These are phyloP conservation scores for Tenthredo livida DNA, from an alignment of 2,888 invertebrate genomes.

Conservation along the genomic window DNA sequence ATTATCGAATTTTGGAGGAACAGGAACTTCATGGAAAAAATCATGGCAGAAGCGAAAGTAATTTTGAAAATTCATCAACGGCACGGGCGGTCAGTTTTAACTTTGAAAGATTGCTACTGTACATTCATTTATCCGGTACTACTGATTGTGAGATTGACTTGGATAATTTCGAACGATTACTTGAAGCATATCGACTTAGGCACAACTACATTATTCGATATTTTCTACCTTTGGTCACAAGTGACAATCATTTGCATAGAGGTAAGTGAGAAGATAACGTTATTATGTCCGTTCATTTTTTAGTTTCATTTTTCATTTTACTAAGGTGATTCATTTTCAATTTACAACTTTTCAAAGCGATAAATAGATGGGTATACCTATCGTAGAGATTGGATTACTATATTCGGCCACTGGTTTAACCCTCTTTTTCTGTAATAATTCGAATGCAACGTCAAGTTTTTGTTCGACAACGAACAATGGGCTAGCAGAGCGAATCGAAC, in stretches of 20 bases:
- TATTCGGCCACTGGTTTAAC: background rate
- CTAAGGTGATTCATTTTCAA: background rate
- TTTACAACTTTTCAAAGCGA: background rate
- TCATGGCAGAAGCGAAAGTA: background rate
- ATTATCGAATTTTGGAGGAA: background rate
- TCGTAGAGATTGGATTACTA: background rate
- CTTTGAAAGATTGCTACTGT: background rate
- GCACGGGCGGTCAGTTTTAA: background rate
- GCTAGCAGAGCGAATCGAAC: background rate
- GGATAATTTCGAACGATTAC: too few relatives aligned
- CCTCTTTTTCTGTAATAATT: constrained; percentile 8
- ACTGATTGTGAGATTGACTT: background rate
- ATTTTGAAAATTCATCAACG: background rate
- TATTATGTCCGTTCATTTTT: background rate
- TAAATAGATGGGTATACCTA: too few relatives aligned
- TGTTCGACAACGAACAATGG: constrained; percentile 29
- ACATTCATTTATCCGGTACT: constrained; percentile 1
- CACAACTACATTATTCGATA: background rate
- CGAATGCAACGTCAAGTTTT: constrained; percentile 26
- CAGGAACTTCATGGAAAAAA: background rate
- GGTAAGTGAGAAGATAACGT: background rate
- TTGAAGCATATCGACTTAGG: background rate
- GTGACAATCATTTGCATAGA: background rate
- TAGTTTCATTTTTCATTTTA: background rate
- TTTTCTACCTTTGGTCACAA: background rate